phyloP scores from a whole-genome alignment of 2,113 vertebrate genomes.

The Henicopernis longicauda region DNA sequence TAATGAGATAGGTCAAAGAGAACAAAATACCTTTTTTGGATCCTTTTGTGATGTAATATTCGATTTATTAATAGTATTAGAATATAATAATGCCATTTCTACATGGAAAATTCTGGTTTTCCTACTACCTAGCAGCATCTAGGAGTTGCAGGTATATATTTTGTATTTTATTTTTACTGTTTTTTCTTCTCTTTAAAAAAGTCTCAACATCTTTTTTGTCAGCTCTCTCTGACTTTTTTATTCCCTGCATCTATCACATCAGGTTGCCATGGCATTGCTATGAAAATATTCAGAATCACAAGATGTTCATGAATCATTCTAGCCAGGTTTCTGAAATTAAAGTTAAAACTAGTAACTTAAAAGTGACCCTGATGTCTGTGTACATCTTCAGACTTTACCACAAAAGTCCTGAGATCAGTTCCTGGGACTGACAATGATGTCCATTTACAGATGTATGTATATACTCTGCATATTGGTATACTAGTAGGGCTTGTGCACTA shows the following conservation, averaged over 20 bases:
- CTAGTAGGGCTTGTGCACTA: background rate
- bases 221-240: background rate
- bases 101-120: background rate
- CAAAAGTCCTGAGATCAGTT: background rate
- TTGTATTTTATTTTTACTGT: background rate
- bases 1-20: background rate
- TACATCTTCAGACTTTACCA: background rate
- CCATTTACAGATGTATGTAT: background rate
- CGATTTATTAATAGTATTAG: background rate
- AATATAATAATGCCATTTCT: background rate
- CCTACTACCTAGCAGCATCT: background rate
- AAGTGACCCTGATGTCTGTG: background rate
- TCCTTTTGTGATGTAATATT: background rate
- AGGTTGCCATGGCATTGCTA: conserved; percentile 39
- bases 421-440: background rate
- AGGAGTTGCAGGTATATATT: background rate
- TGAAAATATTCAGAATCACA: conserved; percentile 38
- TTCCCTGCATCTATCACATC: conserved; percentile 15
- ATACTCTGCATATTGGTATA: fast-evolving
- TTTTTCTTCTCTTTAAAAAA: background rate
- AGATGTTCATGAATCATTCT: conserved; percentile 19
- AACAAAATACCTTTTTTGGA: background rate
- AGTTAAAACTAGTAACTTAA: background rate
- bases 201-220: background rate
- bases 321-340: conserved; percentile 24